Evolutionary conservation across 1,140 invertebrate species (phyloP), one percentile per base, ranked within the genome.

Genomic region (Lordiphosa mommai): DNA sequence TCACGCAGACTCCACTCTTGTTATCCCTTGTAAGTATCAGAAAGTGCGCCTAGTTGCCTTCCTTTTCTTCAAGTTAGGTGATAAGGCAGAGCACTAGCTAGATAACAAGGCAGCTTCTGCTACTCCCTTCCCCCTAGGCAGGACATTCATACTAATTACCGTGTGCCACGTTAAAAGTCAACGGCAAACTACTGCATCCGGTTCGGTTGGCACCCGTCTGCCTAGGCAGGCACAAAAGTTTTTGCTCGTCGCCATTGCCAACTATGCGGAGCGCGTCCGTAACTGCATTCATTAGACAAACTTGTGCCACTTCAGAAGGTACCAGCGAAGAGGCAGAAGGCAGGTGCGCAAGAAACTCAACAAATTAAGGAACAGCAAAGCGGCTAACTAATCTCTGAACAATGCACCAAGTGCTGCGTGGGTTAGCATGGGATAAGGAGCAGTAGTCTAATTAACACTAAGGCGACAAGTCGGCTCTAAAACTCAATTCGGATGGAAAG

Each of bases 121-220:
- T n/a, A n/a, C n/a, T n/a, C n/a, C n/a, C n/a, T n/a, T n/a, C 16
- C 16, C 3, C n/a, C n/a, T 2, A 17, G 12, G 4, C 17, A 36
- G 48, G 30, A 27, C 48, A 67, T 67, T 76, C 27, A 71, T 76
- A 64, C 72, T 71, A 67, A 77, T 76, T 67, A 72, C 44, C 40
- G 14, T 20, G 32, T 49, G 32, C 13, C 36, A 6, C 38, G 16
- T 61, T 43, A 37, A 40, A 63, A 52, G 51, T 57, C 37, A 17
- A 56, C 44, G 34, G 5, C 14, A 16, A 37, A 14, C 23, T 27
- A 7, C 23, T 27, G 23, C 23, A 2, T 27, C 23, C 17, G 17
- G 17, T 20, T 20, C 17, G 17, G 17, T 20, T 20, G 17, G 1
- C 17, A 20, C 2, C 17, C 23, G 23, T 27, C 7, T 27, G 4